phyloP scores from a whole-genome alignment of 2,888 invertebrate species.

The Lochmaea capreae region DNA sequence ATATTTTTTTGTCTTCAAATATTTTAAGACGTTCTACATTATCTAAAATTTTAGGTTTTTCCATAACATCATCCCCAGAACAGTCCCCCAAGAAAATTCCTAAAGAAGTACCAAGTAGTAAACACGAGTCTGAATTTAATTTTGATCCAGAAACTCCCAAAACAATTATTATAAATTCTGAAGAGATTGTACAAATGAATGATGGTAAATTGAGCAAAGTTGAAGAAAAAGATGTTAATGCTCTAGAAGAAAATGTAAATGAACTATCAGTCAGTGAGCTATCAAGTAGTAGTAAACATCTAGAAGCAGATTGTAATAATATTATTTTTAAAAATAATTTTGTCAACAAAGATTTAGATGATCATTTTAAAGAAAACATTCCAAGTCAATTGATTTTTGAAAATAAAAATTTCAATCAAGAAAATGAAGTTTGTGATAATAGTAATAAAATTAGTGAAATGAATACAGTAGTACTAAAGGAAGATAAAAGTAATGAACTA shows the following conservation, averaged over 20 bases:
- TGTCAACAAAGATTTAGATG: constrained; percentile 21
- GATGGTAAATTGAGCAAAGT: not conserved
- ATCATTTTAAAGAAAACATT: constrained; percentile 21
- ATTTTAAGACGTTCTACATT: not conserved
- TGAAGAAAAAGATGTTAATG: constrained; percentile 3
- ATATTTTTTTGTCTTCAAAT: not conserved
- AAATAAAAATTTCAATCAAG: constrained; percentile 12
- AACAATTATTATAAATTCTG: not conserved
- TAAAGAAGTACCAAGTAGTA: constrained; percentile 21
- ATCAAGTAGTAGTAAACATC: constrained; percentile 5
- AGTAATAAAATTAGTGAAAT: constrained; percentile 23
- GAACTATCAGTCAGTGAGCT: constrained; percentile 17
- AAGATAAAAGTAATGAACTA: not conserved
- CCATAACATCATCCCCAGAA: constrained; percentile 45
- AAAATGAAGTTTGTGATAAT: constrained; percentile 22
- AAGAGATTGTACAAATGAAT: not conserved
- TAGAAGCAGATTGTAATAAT: not conserved
- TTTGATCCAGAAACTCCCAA: constrained; percentile 8
- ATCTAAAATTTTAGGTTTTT: constrained; percentile 42
- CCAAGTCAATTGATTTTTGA: constrained; percentile 33
- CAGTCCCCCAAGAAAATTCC: constrained; percentile 43
- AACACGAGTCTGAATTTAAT: constrained; percentile 18
- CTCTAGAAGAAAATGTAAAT: constrained; percentile 3
- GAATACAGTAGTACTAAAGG: not conserved
- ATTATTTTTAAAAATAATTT: constrained; percentile 24